phyloP scores from a whole-genome alignment of 2,888 invertebrate species.

The Melipona beecheii region DNA sequence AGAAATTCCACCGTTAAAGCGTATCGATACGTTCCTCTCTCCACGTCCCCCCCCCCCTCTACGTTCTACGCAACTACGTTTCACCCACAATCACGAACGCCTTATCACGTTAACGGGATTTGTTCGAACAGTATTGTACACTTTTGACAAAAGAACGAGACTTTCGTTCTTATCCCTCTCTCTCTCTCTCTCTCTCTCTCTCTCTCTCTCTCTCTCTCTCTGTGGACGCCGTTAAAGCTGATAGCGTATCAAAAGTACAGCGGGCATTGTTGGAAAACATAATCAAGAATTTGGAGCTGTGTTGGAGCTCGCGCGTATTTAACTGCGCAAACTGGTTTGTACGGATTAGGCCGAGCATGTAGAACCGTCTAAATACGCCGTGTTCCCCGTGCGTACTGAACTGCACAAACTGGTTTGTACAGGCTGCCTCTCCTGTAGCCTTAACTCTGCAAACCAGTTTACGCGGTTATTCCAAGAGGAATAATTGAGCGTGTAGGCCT shows the following conservation, averaged over 20 bases:
- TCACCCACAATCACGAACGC: not conserved
- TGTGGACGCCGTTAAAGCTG: not conserved
- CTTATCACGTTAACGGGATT: not conserved
- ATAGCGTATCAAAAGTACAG: conserved; percentile 1
- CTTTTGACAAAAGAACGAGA: not conserved
- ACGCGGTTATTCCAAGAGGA: conserved; percentile 61
- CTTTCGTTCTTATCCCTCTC: not conserved
- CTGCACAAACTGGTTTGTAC: conserved; percentile 64
- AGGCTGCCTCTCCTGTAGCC: conserved; percentile 54
- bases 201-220: too few species aligned
- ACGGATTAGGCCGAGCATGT: conserved; percentile 63
- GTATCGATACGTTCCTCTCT: not conserved
- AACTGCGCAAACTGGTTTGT: conserved; percentile 63
- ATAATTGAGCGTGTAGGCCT: conserved; percentile 66
- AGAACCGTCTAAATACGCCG: conserved; percentile 64
- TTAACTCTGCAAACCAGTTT: conserved; percentile 64
- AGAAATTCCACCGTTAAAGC: not conserved
- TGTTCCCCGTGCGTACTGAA: conserved; percentile 61
- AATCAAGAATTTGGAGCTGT: conserved; percentile 52
- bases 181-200: too few species aligned
- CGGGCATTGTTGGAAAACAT: conserved; percentile 30
- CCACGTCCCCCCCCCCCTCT: not conserved
- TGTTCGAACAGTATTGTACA: not conserved
- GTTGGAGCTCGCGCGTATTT: conserved; percentile 52
- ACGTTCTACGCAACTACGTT: not conserved